phyloP scores from a whole-genome alignment of 2,888 invertebrate genomes.

The Palloptera scutellata region DNA sequence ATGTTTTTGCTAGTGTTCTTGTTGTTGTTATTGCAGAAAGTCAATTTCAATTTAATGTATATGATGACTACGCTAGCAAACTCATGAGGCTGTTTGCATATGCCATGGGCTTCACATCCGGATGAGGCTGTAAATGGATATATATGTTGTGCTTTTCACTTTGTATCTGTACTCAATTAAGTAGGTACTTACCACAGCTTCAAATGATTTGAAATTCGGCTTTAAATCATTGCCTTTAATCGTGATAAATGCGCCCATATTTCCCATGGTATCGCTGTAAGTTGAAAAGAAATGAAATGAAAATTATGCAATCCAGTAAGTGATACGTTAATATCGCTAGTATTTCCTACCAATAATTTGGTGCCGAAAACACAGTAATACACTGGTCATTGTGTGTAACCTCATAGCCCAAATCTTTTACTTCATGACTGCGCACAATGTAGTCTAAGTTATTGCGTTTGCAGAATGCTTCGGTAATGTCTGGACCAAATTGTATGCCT shows the following conservation, averaged over 20 bases:
- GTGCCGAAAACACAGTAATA: slow-evolving; percentile 98
- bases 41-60: slow-evolving; percentile 29
- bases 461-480: slow-evolving; percentile 90
- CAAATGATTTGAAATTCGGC: slow-evolving; percentile 90
- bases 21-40: slow-evolving; percentile 14
- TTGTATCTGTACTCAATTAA: no score
- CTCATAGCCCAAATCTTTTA: slow-evolving; percentile 96
- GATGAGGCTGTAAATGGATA: slow-evolving; percentile 83
- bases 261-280: slow-evolving; percentile 96
- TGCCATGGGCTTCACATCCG: slow-evolving; percentile 96
- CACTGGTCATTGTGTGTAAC: slow-evolving; percentile 93
- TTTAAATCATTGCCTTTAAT: slow-evolving; percentile 90
- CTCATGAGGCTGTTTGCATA: slow-evolving; percentile 89
- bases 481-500: slow-evolving; percentile 98
- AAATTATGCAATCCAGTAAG: background rate
- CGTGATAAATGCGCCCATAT: slow-evolving; percentile 97
- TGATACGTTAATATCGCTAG: background rate
- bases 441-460: slow-evolving; percentile 88
- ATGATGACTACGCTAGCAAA: slow-evolving; percentile 65
- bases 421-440: slow-evolving; percentile 95
- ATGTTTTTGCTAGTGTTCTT: background rate
- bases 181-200: slow-evolving; percentile 90
- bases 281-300: slow-evolving; percentile 6
- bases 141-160: background rate
- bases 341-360: slow-evolving; percentile 90